Base-by-base conservation (phyloP, 2,888 invertebrate genomes). In the Itoplectis maculator region DNA sequence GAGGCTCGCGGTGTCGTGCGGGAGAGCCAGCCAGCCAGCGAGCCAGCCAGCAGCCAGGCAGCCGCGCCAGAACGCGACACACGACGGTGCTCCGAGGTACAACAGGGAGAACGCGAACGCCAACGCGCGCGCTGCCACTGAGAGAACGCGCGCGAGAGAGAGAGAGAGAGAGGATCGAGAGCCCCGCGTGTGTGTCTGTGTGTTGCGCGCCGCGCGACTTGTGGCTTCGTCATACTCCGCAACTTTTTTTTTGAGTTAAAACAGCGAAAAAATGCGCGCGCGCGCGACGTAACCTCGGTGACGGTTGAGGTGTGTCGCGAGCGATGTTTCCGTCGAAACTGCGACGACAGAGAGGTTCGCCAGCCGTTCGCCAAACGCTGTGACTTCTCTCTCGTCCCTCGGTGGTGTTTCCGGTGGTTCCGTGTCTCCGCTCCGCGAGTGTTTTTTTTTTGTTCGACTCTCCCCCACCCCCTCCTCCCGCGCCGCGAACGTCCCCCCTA, bases 1-100 rank as follows among this genome's bases (percentile, higher is more conserved):
- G 73, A 70, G 65, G 68, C 86, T 85, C 80, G 86, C 78, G 83
- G 85, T 83, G 82, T n/a, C n/a, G 78, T 81, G 82, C 73, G 76
- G 73, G 81, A 72, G 81, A 79, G 77, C n/a, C n/a, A n/a, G n/a
- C n/a, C n/a, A n/a, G n/a, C n/a, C n/a, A n/a, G n/a, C n/a, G n/a
- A n/a, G n/a, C n/a, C n/a, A n/a, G n/a, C n/a, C n/a, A n/a, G n/a
- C n/a, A n/a, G n/a, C n/a, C n/a, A n/a, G n/a, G n/a, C n/a, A n/a
- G n/a, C 78, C 81, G 84, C 63, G 81, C 69, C 74, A 70, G 75
- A 70, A 75, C 75, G n/a, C n/a, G 77, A 49, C 42, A 68, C 61
- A 59, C 63, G 74, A 29, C 29, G 29, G 29, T 29, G 29, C 69
- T 82, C n/a, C n/a, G 65, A 73, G 75, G 75, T 69, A 69, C 54